Conservation (phyloP, 2,888 invertebrate species). For the Trilocha varians region DNA sequence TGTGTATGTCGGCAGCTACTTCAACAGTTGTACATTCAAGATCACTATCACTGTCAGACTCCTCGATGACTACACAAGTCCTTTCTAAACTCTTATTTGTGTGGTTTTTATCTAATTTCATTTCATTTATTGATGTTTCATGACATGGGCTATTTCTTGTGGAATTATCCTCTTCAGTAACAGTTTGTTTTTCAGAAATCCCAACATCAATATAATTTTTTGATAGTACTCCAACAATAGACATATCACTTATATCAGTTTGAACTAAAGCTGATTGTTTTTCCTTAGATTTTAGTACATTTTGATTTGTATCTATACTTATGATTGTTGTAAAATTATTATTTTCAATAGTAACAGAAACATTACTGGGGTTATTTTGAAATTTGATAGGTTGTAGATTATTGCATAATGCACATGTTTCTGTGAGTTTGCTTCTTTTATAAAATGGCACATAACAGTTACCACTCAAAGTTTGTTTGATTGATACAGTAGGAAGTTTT, state of each 20-base stretch:
- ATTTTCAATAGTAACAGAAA: constrained; percentile 39
- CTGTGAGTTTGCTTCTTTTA: constrained; percentile 33
- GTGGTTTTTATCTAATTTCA: constrained; percentile 5
- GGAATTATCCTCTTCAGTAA: too few relatives aligned
- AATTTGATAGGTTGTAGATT: not conserved
- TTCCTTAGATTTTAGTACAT: constrained; percentile 11
- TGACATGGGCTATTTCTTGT: too few relatives aligned
- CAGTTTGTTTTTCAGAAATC: not conserved
- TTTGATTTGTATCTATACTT: constrained; percentile 25
- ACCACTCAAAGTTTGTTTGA: constrained; percentile 4
- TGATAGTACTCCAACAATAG: not conserved
- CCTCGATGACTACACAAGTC: constrained; percentile 30
- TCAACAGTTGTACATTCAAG: constrained; percentile 25
- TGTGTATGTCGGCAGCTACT: constrained; percentile 45
- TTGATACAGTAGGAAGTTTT: not conserved
- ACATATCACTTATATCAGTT: constrained; percentile 27
- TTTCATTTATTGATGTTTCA: too few relatives aligned
- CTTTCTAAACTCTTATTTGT: constrained; percentile 6
- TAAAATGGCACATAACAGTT: constrained; percentile 39
- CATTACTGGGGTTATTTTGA: constrained; percentile 18
- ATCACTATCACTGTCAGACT: constrained; percentile 47
- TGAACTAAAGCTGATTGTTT: constrained; percentile 31
- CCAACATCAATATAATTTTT: constrained; percentile 1
- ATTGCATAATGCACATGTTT: constrained; percentile 29
- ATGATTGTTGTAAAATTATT: constrained; percentile 30